Conservation (phyloP, 1,140 invertebrate species). For the Trichomalopsis sarcophagae region DNA sequence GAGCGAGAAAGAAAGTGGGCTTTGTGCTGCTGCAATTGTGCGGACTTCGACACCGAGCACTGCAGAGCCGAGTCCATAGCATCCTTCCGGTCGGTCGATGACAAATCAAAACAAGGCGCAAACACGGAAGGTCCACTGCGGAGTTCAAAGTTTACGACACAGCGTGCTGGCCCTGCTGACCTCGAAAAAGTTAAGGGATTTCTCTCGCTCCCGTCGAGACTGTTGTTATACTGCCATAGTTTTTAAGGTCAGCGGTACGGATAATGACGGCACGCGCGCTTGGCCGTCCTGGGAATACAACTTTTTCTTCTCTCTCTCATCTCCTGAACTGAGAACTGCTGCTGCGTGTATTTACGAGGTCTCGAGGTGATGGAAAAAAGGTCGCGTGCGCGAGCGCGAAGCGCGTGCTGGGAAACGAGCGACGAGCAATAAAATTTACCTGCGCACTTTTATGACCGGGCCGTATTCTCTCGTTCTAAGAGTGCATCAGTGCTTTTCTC, state of each 20-base stretch:
- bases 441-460: neutral
- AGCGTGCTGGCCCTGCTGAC: neutral
- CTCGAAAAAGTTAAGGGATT: slow-evolving; percentile 21
- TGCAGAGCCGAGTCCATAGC: neutral
- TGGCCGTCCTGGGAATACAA: neutral
- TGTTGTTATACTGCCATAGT: slow-evolving; percentile 7
- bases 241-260: slow-evolving; percentile 17
- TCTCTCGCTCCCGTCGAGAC: neutral
- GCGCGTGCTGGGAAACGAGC: neutral
- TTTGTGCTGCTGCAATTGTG: neutral
- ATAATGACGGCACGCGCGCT: slow-evolving; percentile 16
- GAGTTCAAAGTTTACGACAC: neutral
- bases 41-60: neutral
- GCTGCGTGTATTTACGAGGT: slow-evolving; percentile 16
- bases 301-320: neutral
- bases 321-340: neutral
- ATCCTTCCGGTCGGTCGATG: slow-evolving; percentile 16
- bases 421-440: slow-evolving; percentile 7
- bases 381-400: neutral
- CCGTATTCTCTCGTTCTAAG: neutral
- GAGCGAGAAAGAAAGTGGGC: slow-evolving; percentile 37
- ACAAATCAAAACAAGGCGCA: slow-evolving; percentile 26
- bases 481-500: slow-evolving; percentile 9
- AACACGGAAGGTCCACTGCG: neutral
- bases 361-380: slow-evolving; percentile 12